Evolutionary conservation across 2,888 invertebrate genomes (phyloP).

Genomic region (Apantesis nais): DNA sequence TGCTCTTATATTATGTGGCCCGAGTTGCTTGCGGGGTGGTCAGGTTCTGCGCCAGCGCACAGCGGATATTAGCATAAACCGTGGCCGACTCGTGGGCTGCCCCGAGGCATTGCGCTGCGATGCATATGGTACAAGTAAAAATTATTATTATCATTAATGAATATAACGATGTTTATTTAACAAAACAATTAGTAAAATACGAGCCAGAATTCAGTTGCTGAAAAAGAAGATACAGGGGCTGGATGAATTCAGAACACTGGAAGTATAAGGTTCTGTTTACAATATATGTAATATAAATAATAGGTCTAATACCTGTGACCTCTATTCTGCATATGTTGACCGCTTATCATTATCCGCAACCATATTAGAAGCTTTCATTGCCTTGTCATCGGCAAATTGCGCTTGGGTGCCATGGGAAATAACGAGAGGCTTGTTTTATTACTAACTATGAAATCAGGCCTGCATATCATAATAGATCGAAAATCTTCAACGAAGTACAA

Average conservation of each 20-base stretch:
- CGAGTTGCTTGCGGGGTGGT: constrained; percentile 63
- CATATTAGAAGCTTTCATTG: background rate
- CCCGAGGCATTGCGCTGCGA: constrained; percentile 43
- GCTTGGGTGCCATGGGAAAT: background rate
- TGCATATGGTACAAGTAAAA: constrained; percentile 47
- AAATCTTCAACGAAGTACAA: background rate
- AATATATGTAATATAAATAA: background rate
- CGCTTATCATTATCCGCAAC: background rate
- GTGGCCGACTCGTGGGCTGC: constrained; percentile 61
- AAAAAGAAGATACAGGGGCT: background rate
- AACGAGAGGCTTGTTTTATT: background rate
- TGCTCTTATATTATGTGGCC: constrained; percentile 36
- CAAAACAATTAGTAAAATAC: background rate
- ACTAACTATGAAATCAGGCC: background rate
- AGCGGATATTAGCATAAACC: constrained; percentile 74
- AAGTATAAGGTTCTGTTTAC: background rate
- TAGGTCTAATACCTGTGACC: background rate
- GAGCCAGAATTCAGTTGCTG: background rate
- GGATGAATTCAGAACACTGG: too few relatives aligned
- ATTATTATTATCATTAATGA: constrained; percentile 20
- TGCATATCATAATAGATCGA: background rate
- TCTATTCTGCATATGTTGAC: background rate
- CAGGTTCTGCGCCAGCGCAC: constrained; percentile 53
- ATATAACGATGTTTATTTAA: background rate
- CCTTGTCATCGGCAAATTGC: background rate